These are phyloP conservation scores for Anabas testudineus DNA, from an alignment of 2,797 vertebrate genomes.

Conservation along the genomic window DNA sequence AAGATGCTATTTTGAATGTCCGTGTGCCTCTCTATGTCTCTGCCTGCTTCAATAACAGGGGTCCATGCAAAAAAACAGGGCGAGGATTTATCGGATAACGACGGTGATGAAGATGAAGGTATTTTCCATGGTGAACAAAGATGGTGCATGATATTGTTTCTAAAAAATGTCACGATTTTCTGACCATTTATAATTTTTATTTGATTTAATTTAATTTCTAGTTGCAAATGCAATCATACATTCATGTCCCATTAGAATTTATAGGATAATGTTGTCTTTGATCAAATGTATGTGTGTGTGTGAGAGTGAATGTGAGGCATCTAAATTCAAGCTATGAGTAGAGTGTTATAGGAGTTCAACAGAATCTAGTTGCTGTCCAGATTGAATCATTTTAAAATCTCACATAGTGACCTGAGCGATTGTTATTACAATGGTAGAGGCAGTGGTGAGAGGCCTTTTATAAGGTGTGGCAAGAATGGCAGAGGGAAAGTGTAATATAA, in stretches of 20 bases:
- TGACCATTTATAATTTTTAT: constrained; percentile 43
- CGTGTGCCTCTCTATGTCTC: constrained; percentile 89
- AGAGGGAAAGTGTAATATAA: constrained; percentile 73
- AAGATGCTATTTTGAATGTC: constrained; percentile 94
- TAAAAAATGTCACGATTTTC: constrained; percentile 47
- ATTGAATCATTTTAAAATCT: constrained; percentile 64
- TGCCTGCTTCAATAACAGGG: constrained; percentile 95
- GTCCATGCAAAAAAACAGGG: constrained; percentile 99
- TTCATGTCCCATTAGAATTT: constrained; percentile 44
- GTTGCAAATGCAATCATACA: constrained; percentile 62
- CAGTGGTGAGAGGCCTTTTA: constrained; percentile 35
- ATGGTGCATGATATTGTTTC: constrained; percentile 83
- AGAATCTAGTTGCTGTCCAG: constrained; percentile 38
- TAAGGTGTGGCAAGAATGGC: constrained; percentile 69
- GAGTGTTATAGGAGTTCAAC: constrained; percentile 51
- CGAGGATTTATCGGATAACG: constrained; percentile 99
- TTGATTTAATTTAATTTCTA: constrained; percentile 35
- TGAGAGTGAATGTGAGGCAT: constrained; percentile 48
- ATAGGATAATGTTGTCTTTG: constrained; percentile 25
- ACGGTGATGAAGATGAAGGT: constrained; percentile 99
- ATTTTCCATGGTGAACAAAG: constrained; percentile 91
- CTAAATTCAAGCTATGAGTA: constrained; percentile 46
- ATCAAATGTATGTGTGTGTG: constrained; percentile 33
- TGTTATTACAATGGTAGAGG: constrained; percentile 56
- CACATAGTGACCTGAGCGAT: constrained; percentile 35